These are phyloP conservation scores for Umimayanthus chanpuru DNA, from an alignment of 92 coral and sea anemone genomes.

Conservation along the genomic window DNA sequence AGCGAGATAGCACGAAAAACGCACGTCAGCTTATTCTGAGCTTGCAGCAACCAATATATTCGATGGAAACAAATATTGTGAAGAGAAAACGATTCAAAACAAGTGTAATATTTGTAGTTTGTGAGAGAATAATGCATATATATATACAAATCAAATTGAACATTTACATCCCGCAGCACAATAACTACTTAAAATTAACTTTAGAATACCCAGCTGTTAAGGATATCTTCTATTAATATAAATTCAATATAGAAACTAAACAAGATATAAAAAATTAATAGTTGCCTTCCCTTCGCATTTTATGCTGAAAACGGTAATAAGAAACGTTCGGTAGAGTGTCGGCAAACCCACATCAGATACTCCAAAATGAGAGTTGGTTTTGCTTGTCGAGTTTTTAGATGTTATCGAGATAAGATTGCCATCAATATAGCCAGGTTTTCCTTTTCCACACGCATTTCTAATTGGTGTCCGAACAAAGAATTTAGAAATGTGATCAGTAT, in stretches of 20 bases:
- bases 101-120: neutral
- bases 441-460: neutral
- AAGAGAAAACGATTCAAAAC: neutral
- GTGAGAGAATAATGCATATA: neutral
- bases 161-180: slow-evolving; percentile 2
- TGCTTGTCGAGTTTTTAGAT: neutral
- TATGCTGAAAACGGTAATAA: neutral
- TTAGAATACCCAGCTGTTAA: slow-evolving; percentile 7
- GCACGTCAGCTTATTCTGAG: neutral
- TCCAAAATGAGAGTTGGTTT: neutral
- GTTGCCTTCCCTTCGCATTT: neutral
- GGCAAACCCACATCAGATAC: neutral
- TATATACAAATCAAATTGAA: neutral
- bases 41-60: neutral
- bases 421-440: too few species aligned
- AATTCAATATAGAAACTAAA: neutral
- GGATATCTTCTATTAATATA: neutral
- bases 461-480: neutral
- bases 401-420: neutral
- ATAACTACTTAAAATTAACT: neutral
- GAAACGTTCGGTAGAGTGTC: neutral
- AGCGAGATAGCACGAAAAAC: neutral
- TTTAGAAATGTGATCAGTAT: too few species aligned
- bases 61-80: neutral
- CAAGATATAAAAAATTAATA: neutral